phyloP scores from a whole-genome alignment of 2,113 vertebrate species.

The Muntiacus reevesi region DNA sequence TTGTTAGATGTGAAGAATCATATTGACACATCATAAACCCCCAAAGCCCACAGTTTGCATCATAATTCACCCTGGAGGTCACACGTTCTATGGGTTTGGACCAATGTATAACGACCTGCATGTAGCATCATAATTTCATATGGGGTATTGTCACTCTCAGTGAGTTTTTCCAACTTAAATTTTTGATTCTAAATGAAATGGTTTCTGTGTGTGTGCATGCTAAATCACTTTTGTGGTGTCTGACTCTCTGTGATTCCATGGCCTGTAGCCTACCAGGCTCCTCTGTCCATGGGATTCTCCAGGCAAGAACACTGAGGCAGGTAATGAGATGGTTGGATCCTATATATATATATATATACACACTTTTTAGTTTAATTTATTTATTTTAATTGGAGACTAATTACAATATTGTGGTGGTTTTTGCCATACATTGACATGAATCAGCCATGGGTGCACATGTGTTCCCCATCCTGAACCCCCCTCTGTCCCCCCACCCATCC shows the following conservation, averaged over 20 bases:
- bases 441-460: not conserved
- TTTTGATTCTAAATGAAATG: not conserved
- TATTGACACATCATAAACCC: not conserved
- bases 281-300: not conserved
- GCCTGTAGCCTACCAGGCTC: not conserved
- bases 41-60: not conserved
- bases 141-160: not conserved
- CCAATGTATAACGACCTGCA: rapidly evolving
- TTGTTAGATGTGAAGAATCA: rapidly evolving
- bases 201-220: not conserved
- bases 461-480: not conserved
- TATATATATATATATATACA: not conserved
- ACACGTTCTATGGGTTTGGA: not conserved
- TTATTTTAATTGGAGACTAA: not conserved
- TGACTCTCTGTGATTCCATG: not conserved
- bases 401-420: not conserved
- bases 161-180: not conserved
- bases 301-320: not conserved
- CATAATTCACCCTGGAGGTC: too few relatives aligned
- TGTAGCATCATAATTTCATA: not conserved
- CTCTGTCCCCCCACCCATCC: not conserved
- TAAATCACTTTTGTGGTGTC: not conserved
- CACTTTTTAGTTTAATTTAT: not conserved
- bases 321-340: not conserved
- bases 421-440: not conserved